These are phyloP conservation scores for Chrysodeixis includens DNA, from an alignment of 2,888 invertebrate species.

Conservation along the genomic window DNA sequence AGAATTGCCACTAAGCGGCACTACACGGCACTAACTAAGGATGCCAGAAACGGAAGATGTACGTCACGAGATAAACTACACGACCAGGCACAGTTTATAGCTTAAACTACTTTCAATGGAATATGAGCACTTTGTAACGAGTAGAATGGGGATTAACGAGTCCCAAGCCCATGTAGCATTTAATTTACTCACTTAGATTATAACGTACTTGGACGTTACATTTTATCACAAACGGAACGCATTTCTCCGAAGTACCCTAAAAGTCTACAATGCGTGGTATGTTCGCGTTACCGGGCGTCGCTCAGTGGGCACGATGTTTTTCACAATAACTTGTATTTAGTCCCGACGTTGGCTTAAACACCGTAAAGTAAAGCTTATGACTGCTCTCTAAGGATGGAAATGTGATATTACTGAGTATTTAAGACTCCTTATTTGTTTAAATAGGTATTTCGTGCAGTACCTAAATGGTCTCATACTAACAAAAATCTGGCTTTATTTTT, in stretches of 20 bases:
- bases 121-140: background rate
- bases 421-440: too few relatives aligned
- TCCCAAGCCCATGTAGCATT: background rate
- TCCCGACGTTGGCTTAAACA: background rate
- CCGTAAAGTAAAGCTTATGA: background rate
- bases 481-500: too few relatives aligned
- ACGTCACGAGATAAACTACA: slow-evolving; percentile 24
- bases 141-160: background rate
- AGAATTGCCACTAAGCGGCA: slow-evolving; percentile 50
- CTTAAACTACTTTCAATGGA: background rate
- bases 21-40: slow-evolving; percentile 42
- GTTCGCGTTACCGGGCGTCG: background rate
- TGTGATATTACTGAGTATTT: too few relatives aligned
- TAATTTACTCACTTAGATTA: background rate
- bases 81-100: slow-evolving; percentile 13
- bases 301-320: background rate
- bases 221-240: background rate
- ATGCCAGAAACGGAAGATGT: slow-evolving; percentile 34
- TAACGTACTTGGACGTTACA: background rate
- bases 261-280: background rate
- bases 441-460: too few relatives aligned
- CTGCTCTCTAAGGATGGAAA: background rate
- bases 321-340: slow-evolving; percentile 1
- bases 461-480: too few relatives aligned
- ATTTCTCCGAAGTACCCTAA: slow-evolving; percentile 3